These are phyloP conservation scores for Fissipunctia ypsillon DNA, from an alignment of 2,888 invertebrate species.

Conservation along the genomic window DNA sequence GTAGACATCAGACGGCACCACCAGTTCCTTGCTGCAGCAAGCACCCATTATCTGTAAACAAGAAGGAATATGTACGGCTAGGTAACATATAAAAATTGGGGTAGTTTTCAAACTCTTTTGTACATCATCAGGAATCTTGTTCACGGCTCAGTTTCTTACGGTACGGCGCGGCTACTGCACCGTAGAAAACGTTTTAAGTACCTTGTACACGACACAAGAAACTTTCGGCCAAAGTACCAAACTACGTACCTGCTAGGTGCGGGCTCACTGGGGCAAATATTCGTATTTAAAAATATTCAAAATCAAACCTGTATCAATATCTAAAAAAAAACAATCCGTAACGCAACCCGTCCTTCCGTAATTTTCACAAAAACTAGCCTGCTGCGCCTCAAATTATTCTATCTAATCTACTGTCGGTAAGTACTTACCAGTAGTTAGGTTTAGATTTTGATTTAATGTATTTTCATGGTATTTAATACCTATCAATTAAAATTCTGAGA, in stretches of 20 bases:
- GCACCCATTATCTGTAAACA: slow-evolving; percentile 92
- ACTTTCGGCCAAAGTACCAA: neutral
- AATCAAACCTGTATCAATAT: neutral
- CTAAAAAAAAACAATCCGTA: neutral
- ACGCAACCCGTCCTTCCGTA: neutral
- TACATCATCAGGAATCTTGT: neutral
- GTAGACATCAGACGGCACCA: slow-evolving; percentile 88
- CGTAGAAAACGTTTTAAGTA: neutral
- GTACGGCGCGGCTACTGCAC: too few relatives aligned
- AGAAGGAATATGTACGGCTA: neutral
- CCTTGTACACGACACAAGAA: neutral
- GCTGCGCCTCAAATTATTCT: neutral
- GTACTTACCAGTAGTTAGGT: neutral
- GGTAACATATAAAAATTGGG: neutral
- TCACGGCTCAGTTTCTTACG: neutral
- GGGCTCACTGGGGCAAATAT: neutral
- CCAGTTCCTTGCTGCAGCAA: slow-evolving; percentile 93
- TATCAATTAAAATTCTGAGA: neutral
- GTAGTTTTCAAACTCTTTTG: neutral
- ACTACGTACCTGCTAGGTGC: neutral
- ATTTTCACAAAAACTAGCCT: neutral
- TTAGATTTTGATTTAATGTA: neutral
- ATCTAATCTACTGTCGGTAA: neutral
- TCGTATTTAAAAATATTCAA: neutral
- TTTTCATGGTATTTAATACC: neutral